phyloP scores from a whole-genome alignment of 2,797 vertebrate species.

The Chlorospingus flavigularis region DNA sequence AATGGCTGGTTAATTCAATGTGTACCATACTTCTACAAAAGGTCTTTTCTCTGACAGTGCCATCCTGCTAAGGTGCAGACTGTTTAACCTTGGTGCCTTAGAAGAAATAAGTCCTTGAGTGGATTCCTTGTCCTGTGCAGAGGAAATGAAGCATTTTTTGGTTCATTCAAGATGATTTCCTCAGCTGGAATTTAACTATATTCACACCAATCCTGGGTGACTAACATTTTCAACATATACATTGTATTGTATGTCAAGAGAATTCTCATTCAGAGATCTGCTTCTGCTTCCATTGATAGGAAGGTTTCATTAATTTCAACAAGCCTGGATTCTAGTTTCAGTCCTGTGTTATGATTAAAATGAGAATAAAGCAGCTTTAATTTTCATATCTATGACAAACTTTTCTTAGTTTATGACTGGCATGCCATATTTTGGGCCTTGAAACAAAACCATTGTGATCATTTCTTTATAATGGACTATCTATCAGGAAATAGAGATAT shows the following conservation, averaged over 20 bases:
- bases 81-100: not conserved
- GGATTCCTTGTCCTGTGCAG: not conserved
- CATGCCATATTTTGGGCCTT: conserved; percentile 27
- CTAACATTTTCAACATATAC: not conserved
- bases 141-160: not conserved
- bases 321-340: not conserved
- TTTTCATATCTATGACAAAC: conserved; percentile 41
- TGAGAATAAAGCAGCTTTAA: conserved; percentile 48
- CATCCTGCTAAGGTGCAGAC: not conserved
- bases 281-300: not conserved
- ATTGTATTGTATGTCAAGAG: not conserved
- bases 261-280: conserved; percentile 35
- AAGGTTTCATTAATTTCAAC: not conserved
- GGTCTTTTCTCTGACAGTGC: not conserved
- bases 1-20: not conserved
- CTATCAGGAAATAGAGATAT: not conserved
- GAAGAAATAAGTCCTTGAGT: not conserved
- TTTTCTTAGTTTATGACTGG: conserved; percentile 50
- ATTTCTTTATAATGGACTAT: not conserved
- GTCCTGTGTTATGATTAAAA: conserved; percentile 51
- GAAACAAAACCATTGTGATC: conserved; percentile 8
- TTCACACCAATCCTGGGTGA: not conserved
- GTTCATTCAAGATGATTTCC: not conserved
- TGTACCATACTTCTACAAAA: not conserved
- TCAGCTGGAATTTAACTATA: not conserved